A percentile compares a stretch with the other conserved stretches of the same genome.
These are phyloP conservation scores for Drepana falcataria DNA, from an alignment of 2,888 invertebrate genomes.

Conservation along the genomic window DNA sequence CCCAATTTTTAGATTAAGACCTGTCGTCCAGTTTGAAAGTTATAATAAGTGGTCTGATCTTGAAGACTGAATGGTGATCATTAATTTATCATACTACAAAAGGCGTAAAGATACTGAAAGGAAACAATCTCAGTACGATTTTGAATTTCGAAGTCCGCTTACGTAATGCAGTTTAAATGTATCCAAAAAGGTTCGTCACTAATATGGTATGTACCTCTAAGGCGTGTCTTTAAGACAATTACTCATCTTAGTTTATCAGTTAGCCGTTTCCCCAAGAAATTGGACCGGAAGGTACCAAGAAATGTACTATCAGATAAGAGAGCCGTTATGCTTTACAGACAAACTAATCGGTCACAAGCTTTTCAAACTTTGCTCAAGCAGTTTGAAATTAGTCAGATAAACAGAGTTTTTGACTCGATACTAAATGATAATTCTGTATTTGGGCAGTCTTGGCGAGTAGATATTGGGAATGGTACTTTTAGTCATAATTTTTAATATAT, in stretches of 20 bases:
- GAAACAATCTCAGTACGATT: no score
- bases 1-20: no score
- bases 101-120: no score
- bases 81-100: no score
- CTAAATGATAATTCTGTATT: not conserved
- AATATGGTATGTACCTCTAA: not conserved
- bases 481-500: no score
- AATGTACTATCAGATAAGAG: conserved; percentile 51
- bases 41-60: no score
- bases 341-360: conserved; percentile 33
- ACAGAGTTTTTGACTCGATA: not conserved
- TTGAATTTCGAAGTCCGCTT: no score
- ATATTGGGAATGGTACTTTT: no score
- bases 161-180: not conserved
- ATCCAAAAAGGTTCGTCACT: not conserved
- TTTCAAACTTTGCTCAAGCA: not conserved
- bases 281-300: conserved; percentile 44
- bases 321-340: conserved; percentile 41
- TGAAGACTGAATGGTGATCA: no score
- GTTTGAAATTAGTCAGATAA: not conserved
- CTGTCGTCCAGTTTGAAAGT: no score
- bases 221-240: conserved; percentile 12
- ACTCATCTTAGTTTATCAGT: conserved; percentile 44
- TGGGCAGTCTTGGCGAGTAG: no score
- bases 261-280: conserved; percentile 50